Evolutionary conservation across 2,888 invertebrate species (phyloP).

Genomic region (Drosophila kambysellisi): DNA sequence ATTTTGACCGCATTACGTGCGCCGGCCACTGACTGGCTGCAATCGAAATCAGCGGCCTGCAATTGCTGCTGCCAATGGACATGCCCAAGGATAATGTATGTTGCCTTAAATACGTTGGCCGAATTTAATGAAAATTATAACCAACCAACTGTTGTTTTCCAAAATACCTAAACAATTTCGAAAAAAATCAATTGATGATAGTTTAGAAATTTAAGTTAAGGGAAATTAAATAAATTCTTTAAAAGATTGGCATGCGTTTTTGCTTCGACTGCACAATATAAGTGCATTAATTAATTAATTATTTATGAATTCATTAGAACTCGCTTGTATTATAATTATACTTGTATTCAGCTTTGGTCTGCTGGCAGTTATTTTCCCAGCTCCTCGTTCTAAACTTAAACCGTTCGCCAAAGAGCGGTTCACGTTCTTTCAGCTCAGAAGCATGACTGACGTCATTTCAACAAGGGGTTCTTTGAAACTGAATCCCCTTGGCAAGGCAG

Average conservation of each 20-base stretch:
- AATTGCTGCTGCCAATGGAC: constrained; percentile 11
- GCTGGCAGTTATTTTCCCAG: background rate
- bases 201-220: background rate
- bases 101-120: constrained; percentile 19
- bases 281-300: background rate
- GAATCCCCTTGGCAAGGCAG: constrained; percentile 1
- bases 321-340: background rate
- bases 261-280: background rate
- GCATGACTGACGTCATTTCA: constrained; percentile 9
- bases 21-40: constrained; percentile 33
- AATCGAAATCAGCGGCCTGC: constrained; percentile 43
- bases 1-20: constrained; percentile 71
- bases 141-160: constrained; percentile 5
- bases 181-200: background rate
- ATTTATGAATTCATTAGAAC: background rate
- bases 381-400: background rate
- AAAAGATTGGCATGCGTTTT: background rate
- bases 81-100: constrained; percentile 10
- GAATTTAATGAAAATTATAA: constrained; percentile 24
- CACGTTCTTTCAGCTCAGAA: background rate
- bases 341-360: background rate
- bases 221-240: background rate
- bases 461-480: constrained; percentile 10
- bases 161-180: constrained; percentile 1
- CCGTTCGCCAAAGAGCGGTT: background rate